Evolutionary conservation across 2,888 invertebrate species (phyloP), one percentile per base, ranked within the genome.

Genomic region (Nysson spinosus): DNA sequence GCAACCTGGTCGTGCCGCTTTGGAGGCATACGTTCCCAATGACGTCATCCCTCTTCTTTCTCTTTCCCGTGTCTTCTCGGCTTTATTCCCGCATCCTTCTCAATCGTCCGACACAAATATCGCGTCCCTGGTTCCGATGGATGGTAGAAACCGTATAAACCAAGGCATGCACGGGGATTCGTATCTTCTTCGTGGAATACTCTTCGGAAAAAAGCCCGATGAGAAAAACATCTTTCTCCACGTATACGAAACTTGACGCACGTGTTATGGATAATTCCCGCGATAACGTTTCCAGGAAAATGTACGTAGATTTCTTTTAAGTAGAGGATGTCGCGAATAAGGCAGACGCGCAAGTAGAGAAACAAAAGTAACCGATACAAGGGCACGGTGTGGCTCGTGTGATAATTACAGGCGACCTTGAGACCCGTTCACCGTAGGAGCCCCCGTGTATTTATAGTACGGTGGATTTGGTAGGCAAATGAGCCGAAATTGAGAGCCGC

Each of bases 391-490:
- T 60, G 40, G 40, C 14, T 49, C 30, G 56, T 56, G 61, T 54
- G 40, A 66, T 75, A 73, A 75, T 75, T 76, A 75, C 64, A 40
- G 60, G 30, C 66, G 75, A 66, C 75, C 75, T 76, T 76, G 75
- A 57, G 66, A 70, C 55, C 70, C 70, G 67, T 63, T 75, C 75
- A 58, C 64, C 66, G 60, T 64, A 60, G 50, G 54, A 69, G 64
- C 40, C 42, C 35, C 72, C 46, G 66, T 65, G 60, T 75, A 75
- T 76, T 75, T 76, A 75, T 71, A 57, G 75, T 68, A 57, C 57
- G 73, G 19, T 51, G 39, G 46, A 76, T 75, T 78, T 78, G 78
- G 78, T 78, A 78, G 72, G 78, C 78, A 78, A 78, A 78, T 78
- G 75, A 77, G 72, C 69, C 75, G 77, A 78, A 78, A 78, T 78